phyloP scores from a whole-genome alignment of 2,113 vertebrate genomes.

The Brachypodius melanocephalos region DNA sequence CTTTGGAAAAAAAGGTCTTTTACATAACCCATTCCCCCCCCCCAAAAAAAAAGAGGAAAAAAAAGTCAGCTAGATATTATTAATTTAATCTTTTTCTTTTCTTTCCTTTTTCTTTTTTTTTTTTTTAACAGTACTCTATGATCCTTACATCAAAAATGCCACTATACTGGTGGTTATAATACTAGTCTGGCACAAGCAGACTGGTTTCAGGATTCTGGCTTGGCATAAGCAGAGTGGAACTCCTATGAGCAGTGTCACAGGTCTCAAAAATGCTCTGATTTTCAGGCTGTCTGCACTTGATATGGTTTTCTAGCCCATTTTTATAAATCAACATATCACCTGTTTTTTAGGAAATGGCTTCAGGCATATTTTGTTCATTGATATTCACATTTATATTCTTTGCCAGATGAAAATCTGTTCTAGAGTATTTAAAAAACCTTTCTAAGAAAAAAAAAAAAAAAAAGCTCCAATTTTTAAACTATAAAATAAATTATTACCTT shows the following conservation, averaged over 20 bases:
- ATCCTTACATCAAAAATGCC: background rate
- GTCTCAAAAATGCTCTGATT: background rate
- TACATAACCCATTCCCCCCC: fast-evolving
- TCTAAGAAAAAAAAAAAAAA: background rate
- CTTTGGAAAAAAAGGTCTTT: background rate
- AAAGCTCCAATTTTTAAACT: background rate
- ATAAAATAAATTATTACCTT: background rate
- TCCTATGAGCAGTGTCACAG: background rate
- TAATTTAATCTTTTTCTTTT: background rate
- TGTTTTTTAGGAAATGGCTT: background rate
- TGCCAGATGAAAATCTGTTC: background rate
- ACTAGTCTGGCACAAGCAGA: background rate
- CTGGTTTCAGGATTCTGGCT: background rate
- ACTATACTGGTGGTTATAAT: too few species aligned
- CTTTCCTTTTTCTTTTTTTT: too few species aligned
- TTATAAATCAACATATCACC: background rate
- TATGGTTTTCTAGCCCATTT: background rate
- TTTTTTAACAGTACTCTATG: background rate
- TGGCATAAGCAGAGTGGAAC: background rate
- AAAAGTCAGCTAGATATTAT: background rate
- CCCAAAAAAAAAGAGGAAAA: fast-evolving
- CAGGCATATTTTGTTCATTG: background rate
- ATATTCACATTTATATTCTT: background rate
- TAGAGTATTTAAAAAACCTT: background rate
- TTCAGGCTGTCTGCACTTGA: background rate